Evolutionary conservation across 2,888 invertebrate species (phyloP).

Genomic region (Orgyia antiqua): DNA sequence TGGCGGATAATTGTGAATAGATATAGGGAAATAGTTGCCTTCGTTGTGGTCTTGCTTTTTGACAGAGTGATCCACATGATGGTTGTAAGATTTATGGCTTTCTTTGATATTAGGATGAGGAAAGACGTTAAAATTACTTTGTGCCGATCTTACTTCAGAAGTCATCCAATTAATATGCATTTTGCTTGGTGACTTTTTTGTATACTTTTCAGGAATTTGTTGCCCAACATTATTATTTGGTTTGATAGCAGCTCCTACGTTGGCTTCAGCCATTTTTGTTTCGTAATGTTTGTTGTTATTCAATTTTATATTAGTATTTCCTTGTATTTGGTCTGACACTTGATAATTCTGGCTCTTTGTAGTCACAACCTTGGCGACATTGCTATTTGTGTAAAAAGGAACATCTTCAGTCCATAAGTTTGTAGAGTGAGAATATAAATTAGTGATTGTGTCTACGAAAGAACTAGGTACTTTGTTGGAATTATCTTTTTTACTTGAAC

Average conservation of each 20-base stretch:
- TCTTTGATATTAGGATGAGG: constrained; percentile 47
- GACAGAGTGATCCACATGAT: constrained; percentile 38
- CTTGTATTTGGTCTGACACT: constrained; percentile 40
- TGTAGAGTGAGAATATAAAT: constrained; percentile 62
- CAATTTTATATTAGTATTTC: constrained; percentile 37
- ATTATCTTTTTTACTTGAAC: constrained; percentile 54
- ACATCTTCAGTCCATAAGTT: constrained; percentile 67
- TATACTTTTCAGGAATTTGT: constrained; percentile 55
- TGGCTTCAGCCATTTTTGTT: constrained; percentile 38
- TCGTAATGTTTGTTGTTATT: constrained; percentile 50
- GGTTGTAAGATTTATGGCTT: constrained; percentile 42
- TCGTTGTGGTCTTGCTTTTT: constrained; percentile 60
- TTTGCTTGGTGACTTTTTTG: constrained; percentile 66
- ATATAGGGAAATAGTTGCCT: constrained; percentile 61
- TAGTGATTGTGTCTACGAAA: constrained; percentile 62
- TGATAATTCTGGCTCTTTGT: constrained; percentile 57
- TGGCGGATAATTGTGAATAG: constrained; percentile 60
- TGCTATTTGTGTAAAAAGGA: constrained; percentile 60
- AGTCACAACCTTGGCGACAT: constrained; percentile 43
- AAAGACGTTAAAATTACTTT: constrained; percentile 46
- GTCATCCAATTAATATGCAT: constrained; percentile 76
- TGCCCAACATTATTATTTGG: constrained; percentile 36
- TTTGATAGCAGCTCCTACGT: constrained; percentile 40
- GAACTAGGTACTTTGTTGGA: constrained; percentile 49
- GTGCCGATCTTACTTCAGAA: constrained; percentile 64